Evolutionary conservation across 2,888 invertebrate genomes (phyloP).

Genomic region (Drosophila engyochracea): DNA sequence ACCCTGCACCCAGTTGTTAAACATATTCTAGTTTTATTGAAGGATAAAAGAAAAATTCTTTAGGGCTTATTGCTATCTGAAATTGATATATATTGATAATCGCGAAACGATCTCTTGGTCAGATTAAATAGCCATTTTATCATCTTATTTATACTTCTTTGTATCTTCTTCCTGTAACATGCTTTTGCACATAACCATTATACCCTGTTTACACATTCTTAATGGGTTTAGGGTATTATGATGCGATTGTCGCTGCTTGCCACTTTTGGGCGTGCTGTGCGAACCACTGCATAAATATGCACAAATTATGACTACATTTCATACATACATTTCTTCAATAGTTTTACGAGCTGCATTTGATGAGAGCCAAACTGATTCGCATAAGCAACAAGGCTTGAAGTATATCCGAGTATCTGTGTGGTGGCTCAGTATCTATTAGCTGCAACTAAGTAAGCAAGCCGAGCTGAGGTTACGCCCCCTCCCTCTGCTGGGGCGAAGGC

Average conservation of each 20-base stretch:
- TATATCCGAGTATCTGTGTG: conserved; percentile 20
- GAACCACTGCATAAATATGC: conserved; percentile 57
- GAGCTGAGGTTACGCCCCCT: conserved; percentile 55
- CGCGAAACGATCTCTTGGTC: not conserved
- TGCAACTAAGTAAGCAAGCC: conserved; percentile 39
- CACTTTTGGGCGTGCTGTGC: conserved; percentile 46
- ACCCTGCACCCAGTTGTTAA: not conserved
- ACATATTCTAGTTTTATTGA: not conserved
- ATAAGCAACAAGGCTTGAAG: conserved; percentile 6
- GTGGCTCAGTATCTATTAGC: conserved; percentile 47
- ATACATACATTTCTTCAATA: conserved; percentile 6
- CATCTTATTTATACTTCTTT: not conserved
- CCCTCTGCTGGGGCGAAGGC: conserved; percentile 27
- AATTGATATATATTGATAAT: not conserved
- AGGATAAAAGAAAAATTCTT: not conserved
- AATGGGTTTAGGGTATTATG: not conserved
- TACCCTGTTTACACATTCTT: not conserved
- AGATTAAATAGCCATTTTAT: too few species aligned
- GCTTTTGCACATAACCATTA: not conserved
- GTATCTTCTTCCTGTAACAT: not conserved
- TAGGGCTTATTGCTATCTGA: not conserved
- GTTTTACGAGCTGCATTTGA: conserved; percentile 42
- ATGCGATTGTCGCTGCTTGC: conserved; percentile 45
- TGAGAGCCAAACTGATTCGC: conserved; percentile 33
- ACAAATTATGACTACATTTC: conserved; percentile 47